A percentile compares a stretch with the other conserved stretches of the same genome.
Conservation (phyloP, 2,888 invertebrate species). For the Mythimna lalbum region DNA sequence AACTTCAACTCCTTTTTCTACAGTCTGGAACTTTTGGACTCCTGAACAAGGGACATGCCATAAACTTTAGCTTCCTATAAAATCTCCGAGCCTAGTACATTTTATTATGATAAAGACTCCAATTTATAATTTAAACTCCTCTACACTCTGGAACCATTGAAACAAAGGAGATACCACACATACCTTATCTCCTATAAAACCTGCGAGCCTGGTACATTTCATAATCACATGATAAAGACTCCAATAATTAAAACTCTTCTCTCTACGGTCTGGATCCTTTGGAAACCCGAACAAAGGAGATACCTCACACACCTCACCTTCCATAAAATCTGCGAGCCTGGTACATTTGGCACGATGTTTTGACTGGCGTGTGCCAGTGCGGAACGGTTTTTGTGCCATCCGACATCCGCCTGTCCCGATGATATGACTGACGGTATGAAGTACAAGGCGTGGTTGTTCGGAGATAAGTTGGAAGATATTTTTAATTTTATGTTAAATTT, state of each 20-base stretch:
- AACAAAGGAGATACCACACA: no score
- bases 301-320: constrained; percentile 1
- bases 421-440: constrained; percentile 58
- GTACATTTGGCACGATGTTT: constrained; percentile 65
- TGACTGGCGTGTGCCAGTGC: constrained; percentile 71
- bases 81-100: no score
- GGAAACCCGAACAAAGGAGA: constrained; percentile 6
- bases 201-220: no score
- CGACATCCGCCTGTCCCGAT: constrained; percentile 70
- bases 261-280: no score
- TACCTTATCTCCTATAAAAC: no score
- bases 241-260: no score
- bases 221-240: no score
- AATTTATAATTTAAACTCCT: neutral
- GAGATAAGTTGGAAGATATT: constrained; percentile 36
- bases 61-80: no score
- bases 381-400: constrained; percentile 73
- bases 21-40: no score
- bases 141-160: no score
- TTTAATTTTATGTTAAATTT: neutral
- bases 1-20: no score
- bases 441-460: constrained; percentile 18
- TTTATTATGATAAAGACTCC: neutral
- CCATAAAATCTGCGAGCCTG: constrained; percentile 28
- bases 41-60: no score